A percentile compares a stretch with the other conserved stretches of the same genome.
Conservation (phyloP, 2,888 invertebrate genomes). For the Ariolimax columbianus region DNA sequence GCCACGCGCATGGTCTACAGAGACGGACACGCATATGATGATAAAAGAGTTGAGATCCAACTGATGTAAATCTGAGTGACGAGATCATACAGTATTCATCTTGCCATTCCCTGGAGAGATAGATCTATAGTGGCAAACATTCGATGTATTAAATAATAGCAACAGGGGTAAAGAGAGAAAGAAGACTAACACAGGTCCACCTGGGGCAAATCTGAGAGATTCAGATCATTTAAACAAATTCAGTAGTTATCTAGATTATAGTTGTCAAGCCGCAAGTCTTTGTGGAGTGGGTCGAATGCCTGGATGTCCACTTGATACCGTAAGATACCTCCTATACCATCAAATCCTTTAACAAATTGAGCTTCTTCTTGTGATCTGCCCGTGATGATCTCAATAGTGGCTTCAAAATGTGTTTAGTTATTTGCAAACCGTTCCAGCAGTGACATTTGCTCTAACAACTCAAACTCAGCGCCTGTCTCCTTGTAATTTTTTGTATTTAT, state of each 20-base stretch:
- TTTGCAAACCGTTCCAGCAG: slow-evolving; percentile 99
- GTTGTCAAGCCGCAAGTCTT: slow-evolving; percentile 87
- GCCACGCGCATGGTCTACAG: too few relatives aligned
- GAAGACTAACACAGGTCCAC: slow-evolving; percentile 16
- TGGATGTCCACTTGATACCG: slow-evolving; percentile 99
- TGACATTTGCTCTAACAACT: slow-evolving; percentile 97
- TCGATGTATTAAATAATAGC: slow-evolving; percentile 24
- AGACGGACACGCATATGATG: too few relatives aligned
- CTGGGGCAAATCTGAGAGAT: slow-evolving; percentile 13
- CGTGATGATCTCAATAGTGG: slow-evolving; percentile 99
- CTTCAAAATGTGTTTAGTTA: slow-evolving; percentile 99
- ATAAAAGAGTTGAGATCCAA: too few relatives aligned
- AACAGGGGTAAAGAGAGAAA: neutral
- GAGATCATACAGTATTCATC: too few relatives aligned
- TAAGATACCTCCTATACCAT: slow-evolving; percentile 98
- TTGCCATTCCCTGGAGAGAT: too few relatives aligned
- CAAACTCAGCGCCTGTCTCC: slow-evolving; percentile 97
- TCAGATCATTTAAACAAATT: slow-evolving; percentile 18
- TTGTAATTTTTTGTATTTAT: slow-evolving; percentile 84
- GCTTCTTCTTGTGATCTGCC: slow-evolving; percentile 99
- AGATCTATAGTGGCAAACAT: too few relatives aligned
- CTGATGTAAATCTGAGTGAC: too few relatives aligned
- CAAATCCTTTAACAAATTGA: slow-evolving; percentile 99
- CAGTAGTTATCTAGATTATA: slow-evolving; percentile 74
- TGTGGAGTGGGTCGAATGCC: slow-evolving; percentile 95